A percentile compares a stretch with the other conserved stretches of the same genome.
Evolutionary conservation across 2,113 vertebrate species (phyloP).

Genomic region (Acanthisitta chloris): DNA sequence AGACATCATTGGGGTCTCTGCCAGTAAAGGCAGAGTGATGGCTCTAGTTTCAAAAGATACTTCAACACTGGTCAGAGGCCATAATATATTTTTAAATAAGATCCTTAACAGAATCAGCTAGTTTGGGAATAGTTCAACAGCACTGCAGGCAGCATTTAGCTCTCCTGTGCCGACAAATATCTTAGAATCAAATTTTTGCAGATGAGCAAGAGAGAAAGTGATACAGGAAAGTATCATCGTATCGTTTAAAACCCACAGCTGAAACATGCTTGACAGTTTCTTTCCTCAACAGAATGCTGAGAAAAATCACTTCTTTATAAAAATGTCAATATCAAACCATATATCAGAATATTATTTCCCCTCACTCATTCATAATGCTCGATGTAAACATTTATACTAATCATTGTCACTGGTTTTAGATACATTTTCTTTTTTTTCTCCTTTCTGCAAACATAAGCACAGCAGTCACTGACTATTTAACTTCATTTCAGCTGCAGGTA

Average conservation of each 20-base stretch:
- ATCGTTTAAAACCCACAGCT: neutral
- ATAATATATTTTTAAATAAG: neutral
- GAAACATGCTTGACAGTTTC: neutral
- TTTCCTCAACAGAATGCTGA: neutral
- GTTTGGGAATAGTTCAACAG: neutral
- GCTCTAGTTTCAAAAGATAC: neutral
- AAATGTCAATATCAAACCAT: neutral
- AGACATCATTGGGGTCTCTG: neutral
- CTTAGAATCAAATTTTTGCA: neutral
- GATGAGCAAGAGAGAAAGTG: rapidly evolving
- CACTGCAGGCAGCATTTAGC: neutral
- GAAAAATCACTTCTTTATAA: neutral
- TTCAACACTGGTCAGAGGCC: neutral
- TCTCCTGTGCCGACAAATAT: neutral
- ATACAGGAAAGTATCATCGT: neutral
- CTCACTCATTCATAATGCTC: neutral
- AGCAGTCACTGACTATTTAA: neutral
- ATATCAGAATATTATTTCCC: neutral
- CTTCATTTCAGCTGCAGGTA: neutral
- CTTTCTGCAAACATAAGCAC: neutral
- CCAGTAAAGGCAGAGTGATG: neutral
- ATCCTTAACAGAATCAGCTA: neutral
- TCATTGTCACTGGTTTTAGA: neutral
- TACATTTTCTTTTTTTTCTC: neutral
- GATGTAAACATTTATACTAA: neutral